Base-by-base conservation (phyloP, 2,797 vertebrate genomes). In the Gallinago stenura region DNA sequence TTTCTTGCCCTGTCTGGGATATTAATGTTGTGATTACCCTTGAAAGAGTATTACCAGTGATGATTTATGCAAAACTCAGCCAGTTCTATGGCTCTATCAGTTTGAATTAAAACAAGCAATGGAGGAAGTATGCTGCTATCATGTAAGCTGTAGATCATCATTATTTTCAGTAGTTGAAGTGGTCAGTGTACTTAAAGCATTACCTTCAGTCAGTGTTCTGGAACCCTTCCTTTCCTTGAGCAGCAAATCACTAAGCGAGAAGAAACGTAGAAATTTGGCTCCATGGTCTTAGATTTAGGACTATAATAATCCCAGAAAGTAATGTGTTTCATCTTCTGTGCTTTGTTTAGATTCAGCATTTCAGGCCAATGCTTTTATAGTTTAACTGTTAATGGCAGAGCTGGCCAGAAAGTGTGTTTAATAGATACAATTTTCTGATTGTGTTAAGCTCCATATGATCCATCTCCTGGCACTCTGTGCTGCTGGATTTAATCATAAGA, bases 11-110 rank as follows among this genome's bases (percentile, higher is more conserved):
- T 96, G 76, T 64, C 83, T 96, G 88, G 69, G 94, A 84, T 98
- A 96, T 97, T 97, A 95, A 97, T 96, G 71, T 92, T 95, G 90
- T 78, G 83, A 96, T 96, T 97, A 95, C 60, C 88, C 87, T 97
- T 96, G 95, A 96, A 98, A 95, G 53, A 85, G 30, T 84, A 82
- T 95, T 93, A 82, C 71, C 50, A 2, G 31, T 77, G 56, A 75
- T 95, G 93, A 97, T 95, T 96, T 94, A 97, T 97, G 73, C 77
- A 96, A 96, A 96, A 80, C 73, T 91, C 83, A 90, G 57, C 25
- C 30, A 45, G 62, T 90, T 93, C 84, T 86, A 33, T 37, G 56
- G 79, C 71, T 96, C 85, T 71, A 70, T 90, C 83, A 77, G 83
- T 95, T 90, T 96, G 90, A 93, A 93, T 96, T 96, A 96, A 95